Percentiles rank a stretch among this genome's conserved stretches.
Conservation (phyloP, 2,888 invertebrate species). For the Amblyjoppa fuscipennis region DNA sequence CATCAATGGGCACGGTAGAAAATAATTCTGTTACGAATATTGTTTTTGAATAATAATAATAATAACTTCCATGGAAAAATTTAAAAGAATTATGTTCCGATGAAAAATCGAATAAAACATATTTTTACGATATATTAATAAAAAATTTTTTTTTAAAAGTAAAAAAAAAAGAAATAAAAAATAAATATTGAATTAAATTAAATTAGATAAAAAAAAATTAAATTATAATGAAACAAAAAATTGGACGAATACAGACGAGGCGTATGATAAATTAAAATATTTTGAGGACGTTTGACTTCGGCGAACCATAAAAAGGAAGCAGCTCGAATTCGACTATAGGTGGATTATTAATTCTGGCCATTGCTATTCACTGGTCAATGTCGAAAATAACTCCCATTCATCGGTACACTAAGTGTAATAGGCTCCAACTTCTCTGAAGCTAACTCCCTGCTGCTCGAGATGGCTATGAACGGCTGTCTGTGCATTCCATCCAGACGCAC, state of each 20-base stretch:
- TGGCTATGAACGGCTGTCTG: constrained; percentile 23
- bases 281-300: neutral
- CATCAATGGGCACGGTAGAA: no score
- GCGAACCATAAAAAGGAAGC: neutral
- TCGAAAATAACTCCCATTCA: constrained; percentile 71
- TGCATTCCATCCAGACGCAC: constrained; percentile 10
- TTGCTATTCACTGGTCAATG: constrained; percentile 43
- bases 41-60: no score
- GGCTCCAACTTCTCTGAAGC: constrained; percentile 42
- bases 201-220: no score
- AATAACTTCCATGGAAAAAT: no score
- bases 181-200: no score
- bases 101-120: no score
- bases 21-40: no score
- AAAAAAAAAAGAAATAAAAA: no score
- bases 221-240: no score
- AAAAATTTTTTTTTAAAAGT: no score
- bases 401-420: constrained; percentile 64
- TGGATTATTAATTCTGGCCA: neutral
- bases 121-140: no score
- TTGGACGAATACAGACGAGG: neutral
- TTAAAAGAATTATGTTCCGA: no score
- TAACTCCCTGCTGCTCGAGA: constrained; percentile 33
- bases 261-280: neutral
- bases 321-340: neutral